phyloP scores from a whole-genome alignment of 2,888 invertebrate genomes.

The Lissonota sp. region DNA sequence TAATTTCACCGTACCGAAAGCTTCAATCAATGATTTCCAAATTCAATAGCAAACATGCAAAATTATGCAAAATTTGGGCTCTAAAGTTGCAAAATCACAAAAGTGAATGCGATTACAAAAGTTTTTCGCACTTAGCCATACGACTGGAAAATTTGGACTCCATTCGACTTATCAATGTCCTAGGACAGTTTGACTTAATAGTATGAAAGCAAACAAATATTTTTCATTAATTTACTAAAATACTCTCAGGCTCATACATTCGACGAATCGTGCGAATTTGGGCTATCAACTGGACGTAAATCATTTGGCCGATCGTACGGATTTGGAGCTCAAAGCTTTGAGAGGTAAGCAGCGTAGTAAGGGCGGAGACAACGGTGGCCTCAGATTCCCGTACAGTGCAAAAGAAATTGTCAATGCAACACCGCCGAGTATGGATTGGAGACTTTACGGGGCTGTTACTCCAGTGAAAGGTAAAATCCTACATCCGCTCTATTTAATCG shows the following conservation, averaged over 20 bases:
- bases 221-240: conserved; percentile 3
- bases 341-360: conserved; percentile 88
- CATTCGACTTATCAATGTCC: background rate
- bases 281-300: conserved; percentile 92
- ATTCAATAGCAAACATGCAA: too few relatives aligned
- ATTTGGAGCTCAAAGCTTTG: conserved; percentile 90
- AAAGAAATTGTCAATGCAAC: conserved; percentile 85
- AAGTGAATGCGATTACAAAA: too few relatives aligned
- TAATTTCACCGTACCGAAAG: too few relatives aligned
- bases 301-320: conserved; percentile 93
- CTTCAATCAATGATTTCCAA: too few relatives aligned
- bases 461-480: conserved; percentile 92
- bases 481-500: too few relatives aligned
- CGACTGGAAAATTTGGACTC: too few relatives aligned
- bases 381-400: conserved; percentile 90
- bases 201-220: background rate
- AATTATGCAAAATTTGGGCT: too few relatives aligned
- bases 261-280: conserved; percentile 90
- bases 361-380: conserved; percentile 90
- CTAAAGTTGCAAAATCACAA: too few relatives aligned
- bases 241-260: conserved; percentile 88
- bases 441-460: conserved; percentile 95
- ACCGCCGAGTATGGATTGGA: conserved; percentile 95
- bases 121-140: too few relatives aligned
- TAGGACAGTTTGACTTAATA: background rate